A percentile compares a stretch with the other conserved stretches of the same genome.
phyloP scores from a whole-genome alignment of 2,888 invertebrate species.

The Trilocha varians region DNA sequence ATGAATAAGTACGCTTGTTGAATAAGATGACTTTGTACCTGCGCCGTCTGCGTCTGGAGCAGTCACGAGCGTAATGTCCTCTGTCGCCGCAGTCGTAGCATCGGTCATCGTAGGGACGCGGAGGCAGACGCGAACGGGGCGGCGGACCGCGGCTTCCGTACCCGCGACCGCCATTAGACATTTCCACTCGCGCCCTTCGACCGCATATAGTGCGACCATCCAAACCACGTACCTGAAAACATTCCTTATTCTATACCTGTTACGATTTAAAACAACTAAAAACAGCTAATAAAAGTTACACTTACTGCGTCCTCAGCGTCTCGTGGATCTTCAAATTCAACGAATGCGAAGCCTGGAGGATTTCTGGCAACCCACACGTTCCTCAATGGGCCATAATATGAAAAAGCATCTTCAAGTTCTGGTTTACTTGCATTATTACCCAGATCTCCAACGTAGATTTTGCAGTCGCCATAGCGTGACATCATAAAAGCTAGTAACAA shows the following conservation, averaged over 20 bases:
- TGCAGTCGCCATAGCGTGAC: conserved; percentile 90
- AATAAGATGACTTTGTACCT: conserved; percentile 35
- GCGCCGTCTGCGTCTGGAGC: conserved; percentile 80
- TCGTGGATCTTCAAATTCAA: conserved; percentile 92
- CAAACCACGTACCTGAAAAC: conserved; percentile 64
- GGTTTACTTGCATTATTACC: conserved; percentile 93
- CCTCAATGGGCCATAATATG: conserved; percentile 91
- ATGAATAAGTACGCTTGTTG: background rate
- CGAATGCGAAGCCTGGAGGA: conserved; percentile 96
- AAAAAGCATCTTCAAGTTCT: conserved; percentile 93
- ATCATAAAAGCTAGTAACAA: conserved; percentile 49
- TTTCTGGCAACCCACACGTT: conserved; percentile 99
- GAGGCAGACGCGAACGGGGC: conserved; percentile 74
- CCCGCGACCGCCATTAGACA: conserved; percentile 88
- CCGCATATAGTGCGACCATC: conserved; percentile 91
- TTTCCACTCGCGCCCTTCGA: conserved; percentile 90
- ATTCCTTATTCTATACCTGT: background rate
- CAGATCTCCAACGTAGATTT: conserved; percentile 96
- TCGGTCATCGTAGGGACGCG: conserved; percentile 91
- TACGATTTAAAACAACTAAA: background rate
- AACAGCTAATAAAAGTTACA: conserved; percentile 1
- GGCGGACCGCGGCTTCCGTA: conserved; percentile 73
- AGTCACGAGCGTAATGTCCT: conserved; percentile 95
- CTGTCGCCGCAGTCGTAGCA: conserved; percentile 96
- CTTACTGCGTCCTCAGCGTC: conserved; percentile 93